phyloP scores from a whole-genome alignment of 2,113 vertebrate genomes.

The Anas platyrhynchos region DNA sequence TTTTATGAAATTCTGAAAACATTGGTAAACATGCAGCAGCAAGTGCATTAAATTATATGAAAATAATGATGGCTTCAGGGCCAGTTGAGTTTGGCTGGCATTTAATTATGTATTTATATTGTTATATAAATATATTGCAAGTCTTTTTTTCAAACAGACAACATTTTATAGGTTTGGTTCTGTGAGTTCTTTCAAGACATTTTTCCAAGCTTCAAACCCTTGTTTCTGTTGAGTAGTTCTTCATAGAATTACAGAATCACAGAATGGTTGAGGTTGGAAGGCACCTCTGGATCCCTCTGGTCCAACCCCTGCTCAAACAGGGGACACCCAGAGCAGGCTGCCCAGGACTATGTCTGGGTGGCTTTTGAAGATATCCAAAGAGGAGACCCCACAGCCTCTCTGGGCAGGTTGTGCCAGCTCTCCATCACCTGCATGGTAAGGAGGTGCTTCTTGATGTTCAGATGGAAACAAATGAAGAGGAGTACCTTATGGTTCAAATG shows the following conservation, averaged over 20 bases:
- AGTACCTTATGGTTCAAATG: background rate
- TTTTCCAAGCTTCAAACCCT: background rate
- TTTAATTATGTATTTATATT: slow-evolving; percentile 53
- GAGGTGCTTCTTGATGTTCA: too few species aligned
- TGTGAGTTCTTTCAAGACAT: background rate
- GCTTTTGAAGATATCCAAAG: too few species aligned
- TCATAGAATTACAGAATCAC: background rate
- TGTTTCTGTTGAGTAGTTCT: background rate
- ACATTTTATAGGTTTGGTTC: slow-evolving; percentile 3
- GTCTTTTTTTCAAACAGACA: background rate
- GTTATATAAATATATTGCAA: slow-evolving; percentile 31
- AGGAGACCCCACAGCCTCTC: too few species aligned
- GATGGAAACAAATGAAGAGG: too few species aligned
- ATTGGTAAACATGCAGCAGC: background rate
- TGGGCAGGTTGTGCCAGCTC: too few species aligned
- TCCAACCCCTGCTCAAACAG: too few species aligned
- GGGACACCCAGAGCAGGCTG: too few species aligned
- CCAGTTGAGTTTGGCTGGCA: slow-evolving; percentile 18
- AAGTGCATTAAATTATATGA: slow-evolving; percentile 15
- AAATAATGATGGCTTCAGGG: slow-evolving; percentile 41
- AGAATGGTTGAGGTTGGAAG: background rate
- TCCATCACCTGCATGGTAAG: too few species aligned
- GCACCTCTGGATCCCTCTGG: too few species aligned
- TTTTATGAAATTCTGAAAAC: slow-evolving; percentile 45
- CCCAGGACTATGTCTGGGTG: too few species aligned